Base-by-base conservation (phyloP, 2,888 invertebrate genomes). In the Eupithecia centaureata region DNA sequence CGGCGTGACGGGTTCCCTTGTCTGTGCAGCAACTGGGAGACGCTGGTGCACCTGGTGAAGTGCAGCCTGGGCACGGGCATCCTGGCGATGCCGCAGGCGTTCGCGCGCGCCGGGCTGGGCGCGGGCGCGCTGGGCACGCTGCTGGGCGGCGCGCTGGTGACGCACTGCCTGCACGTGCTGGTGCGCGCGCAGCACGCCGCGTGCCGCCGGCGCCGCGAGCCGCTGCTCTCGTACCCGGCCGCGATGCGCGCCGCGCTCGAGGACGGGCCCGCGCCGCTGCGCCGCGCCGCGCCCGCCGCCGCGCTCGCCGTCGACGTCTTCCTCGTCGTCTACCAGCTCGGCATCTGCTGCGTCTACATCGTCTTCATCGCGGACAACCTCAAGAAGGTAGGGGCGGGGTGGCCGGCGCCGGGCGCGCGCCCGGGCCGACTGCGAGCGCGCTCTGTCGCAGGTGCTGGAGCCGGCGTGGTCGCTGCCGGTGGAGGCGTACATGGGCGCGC, bases 261-360 rank as follows among this genome's bases (percentile, higher is more conserved):
- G 77, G 94, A 94, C 47, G 98, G 98, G 0, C 98, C 98, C 0
- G 84, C 89, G 1, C 86, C 86, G 61, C 87, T 97, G 63, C 94
- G 95, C 72, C 91, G 90, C 69, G 94, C 96, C 75, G 95, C 96
- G 1, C 91, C 89, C 13, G 86, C 93, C 27, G 94, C 96, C 52
- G 94, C 94, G 88, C 90, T 90, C 81, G 88, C 95, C 58, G 95
- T 96, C 51, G 95, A 96, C 83, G 88, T 94, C 59, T 96, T 96
- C 86, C 93, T 96, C 73, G 95, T 97, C 77, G 94, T 96, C 61
- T 98, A 98, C 81, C 98, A 98, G 91, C 94, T 98, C 75, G 99
- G 99, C 65, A 97, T 98, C 76, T 99, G 99, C 87, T 98, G 98
- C 88, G 98, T 99, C 22, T 99, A 99, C 87, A 96, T 98, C 47